Percentiles rank a stretch among this genome's conserved stretches.
Conservation (phyloP, 2,113 vertebrate species). For the Rhynchomys soricoides region DNA sequence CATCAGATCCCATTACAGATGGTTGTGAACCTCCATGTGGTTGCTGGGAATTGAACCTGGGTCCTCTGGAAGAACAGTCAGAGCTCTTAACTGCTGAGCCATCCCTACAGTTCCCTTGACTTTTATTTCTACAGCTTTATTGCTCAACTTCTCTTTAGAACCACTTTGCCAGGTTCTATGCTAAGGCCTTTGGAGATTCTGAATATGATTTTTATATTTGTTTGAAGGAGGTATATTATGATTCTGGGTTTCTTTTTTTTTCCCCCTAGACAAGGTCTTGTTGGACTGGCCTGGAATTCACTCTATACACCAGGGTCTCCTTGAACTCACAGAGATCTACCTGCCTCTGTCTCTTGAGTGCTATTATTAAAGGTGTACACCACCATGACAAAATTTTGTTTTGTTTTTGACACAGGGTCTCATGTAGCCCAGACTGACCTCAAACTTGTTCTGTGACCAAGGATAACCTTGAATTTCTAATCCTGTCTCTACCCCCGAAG, state of each 20-base stretch:
- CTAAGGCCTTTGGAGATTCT: constrained; percentile 5
- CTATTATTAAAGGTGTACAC: background rate
- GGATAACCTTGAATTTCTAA: background rate
- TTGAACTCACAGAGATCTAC: no score
- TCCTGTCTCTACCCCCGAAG: background rate
- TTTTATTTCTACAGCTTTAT: constrained; percentile 26
- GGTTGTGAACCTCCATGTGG: background rate
- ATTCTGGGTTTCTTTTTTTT: background rate
- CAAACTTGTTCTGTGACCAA: no score
- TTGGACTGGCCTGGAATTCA: no score
- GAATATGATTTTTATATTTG: constrained; percentile 35
- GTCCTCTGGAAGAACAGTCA: no score
- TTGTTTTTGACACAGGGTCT: no score
- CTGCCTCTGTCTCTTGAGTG: background rate
- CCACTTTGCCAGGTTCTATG: constrained; percentile 24
- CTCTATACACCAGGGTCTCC: no score
- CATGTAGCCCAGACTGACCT: no score
- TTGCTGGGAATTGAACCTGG: background rate
- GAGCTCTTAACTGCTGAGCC: background rate
- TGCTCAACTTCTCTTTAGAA: constrained; percentile 19
- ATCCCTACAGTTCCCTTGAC: constrained; percentile 12
- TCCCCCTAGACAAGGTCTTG: background rate
- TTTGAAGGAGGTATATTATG: background rate
- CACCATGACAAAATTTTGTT: background rate
- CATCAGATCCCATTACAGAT: no score